Evolutionary conservation across 2,888 invertebrate genomes (phyloP).

Genomic region (Herminia tarsipennalis): DNA sequence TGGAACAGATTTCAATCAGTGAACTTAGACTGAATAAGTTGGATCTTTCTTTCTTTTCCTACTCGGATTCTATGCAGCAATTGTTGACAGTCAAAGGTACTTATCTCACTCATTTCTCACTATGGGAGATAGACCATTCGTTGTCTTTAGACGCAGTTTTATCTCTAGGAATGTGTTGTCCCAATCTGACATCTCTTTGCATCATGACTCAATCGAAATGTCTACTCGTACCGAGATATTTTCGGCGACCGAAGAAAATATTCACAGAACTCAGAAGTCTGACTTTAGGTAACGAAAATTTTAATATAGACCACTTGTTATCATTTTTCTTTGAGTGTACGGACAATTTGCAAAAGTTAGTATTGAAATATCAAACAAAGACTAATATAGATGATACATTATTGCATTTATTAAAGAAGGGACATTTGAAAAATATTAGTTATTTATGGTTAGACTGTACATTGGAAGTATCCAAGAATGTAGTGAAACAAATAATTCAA

Average conservation of each 20-base stretch:
- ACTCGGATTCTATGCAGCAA: constrained; percentile 68
- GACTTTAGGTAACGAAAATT: constrained; percentile 76
- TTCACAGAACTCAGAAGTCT: constrained; percentile 68
- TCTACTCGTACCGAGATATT: constrained; percentile 68
- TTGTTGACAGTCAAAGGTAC: constrained; percentile 71
- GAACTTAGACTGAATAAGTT: constrained; percentile 67
- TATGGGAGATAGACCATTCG: constrained; percentile 78
- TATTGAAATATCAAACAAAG: constrained; percentile 76
- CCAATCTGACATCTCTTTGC: constrained; percentile 71
- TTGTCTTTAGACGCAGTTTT: constrained; percentile 71
- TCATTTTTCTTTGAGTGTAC: constrained; percentile 73
- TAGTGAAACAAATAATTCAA: constrained; percentile 69
- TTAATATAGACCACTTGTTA: constrained; percentile 69
- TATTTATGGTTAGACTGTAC: constrained; percentile 80
- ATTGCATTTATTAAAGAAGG: constrained; percentile 64
- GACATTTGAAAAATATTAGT: constrained; percentile 65
- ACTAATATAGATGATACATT: constrained; percentile 69
- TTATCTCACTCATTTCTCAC: constrained; percentile 75
- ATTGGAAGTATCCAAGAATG: constrained; percentile 70
- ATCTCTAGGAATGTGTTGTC: constrained; percentile 71
- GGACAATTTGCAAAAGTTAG: constrained; percentile 66
- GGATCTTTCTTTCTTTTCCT: constrained; percentile 79
- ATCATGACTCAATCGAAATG: constrained; percentile 75
- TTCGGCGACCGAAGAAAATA: constrained; percentile 60
- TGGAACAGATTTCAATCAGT: constrained; percentile 71